These are phyloP conservation scores for Squalus acanthias DNA, from an alignment of 2,797 vertebrate species.

Conservation along the genomic window DNA sequence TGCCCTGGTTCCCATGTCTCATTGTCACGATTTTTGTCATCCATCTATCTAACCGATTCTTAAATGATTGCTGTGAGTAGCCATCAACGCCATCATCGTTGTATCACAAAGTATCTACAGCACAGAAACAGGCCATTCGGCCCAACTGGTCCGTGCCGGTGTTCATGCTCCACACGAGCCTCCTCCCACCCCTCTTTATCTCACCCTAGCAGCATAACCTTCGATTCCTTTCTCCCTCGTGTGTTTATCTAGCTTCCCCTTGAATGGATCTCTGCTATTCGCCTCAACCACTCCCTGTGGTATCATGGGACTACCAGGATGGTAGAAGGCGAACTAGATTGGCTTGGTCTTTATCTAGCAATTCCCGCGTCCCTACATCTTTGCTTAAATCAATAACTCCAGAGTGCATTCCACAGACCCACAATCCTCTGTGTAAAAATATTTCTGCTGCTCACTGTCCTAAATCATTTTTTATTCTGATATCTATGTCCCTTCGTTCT, in stretches of 20 bases:
- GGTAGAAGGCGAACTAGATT: too few relatives aligned
- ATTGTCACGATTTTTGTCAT: background rate
- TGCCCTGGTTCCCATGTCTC: background rate
- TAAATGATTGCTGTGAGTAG: background rate
- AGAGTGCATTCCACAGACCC: background rate
- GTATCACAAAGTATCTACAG: too few relatives aligned
- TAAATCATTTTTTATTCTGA: too few relatives aligned
- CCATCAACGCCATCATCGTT: background rate
- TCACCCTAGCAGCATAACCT: too few relatives aligned
- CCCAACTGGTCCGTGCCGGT: too few relatives aligned
- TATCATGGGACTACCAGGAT: background rate
- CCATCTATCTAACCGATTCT: background rate
- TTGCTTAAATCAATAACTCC: too few relatives aligned
- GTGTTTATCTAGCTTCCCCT: too few relatives aligned
- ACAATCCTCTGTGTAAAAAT: background rate
- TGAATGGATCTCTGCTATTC: too few relatives aligned
- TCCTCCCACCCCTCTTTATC: too few relatives aligned
- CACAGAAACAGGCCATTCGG: too few relatives aligned
- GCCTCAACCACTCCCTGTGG: background rate
- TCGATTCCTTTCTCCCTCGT: too few relatives aligned
- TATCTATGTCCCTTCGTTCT: background rate
- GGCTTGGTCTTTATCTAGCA: background rate
- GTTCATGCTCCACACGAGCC: too few relatives aligned
- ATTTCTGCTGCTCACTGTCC: background rate
- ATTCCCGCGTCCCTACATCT: background rate